Percentiles rank a stretch among this genome's conserved stretches.
Evolutionary conservation across 2,113 vertebrate species (phyloP).

Genomic region (Catharus fuscescens): DNA sequence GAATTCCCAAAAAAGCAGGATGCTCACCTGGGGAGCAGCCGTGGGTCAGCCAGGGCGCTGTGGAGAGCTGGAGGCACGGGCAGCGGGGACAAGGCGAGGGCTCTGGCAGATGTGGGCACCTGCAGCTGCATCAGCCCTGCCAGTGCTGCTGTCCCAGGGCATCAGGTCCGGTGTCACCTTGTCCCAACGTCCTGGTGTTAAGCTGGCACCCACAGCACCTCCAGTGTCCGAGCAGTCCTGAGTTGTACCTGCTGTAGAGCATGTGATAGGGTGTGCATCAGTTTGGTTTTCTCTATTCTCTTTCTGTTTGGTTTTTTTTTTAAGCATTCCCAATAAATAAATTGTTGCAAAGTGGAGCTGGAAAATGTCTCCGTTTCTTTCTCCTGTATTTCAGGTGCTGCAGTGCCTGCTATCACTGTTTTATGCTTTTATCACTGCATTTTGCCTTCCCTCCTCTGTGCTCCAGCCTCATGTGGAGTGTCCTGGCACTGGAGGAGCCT

Average conservation of each 20-base stretch:
- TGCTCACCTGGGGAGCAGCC: accelerated
- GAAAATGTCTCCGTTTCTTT: background rate
- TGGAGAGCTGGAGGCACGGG: background rate
- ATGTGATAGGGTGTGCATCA: background rate
- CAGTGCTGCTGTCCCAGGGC: background rate
- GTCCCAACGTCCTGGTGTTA: background rate
- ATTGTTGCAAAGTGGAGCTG: background rate
- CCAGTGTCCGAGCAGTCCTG: background rate
- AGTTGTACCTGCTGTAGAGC: background rate
- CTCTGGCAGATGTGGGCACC: background rate
- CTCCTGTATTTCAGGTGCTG: background rate
- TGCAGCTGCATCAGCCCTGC: background rate
- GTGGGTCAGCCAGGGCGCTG: accelerated
- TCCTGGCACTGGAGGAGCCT: background rate
- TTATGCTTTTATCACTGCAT: background rate
- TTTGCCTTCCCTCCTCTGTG: background rate
- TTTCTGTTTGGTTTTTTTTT: background rate
- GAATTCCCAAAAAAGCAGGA: background rate
- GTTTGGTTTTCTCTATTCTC: background rate
- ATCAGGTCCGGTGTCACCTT: background rate
- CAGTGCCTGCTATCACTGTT: accelerated
- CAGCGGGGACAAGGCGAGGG: accelerated
- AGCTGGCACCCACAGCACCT: background rate
- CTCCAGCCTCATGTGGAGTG: background rate
- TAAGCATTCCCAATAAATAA: slow-evolving; percentile 26